Conservation (phyloP, 1,140 invertebrate species). For the Anoplophora glabripennis region DNA sequence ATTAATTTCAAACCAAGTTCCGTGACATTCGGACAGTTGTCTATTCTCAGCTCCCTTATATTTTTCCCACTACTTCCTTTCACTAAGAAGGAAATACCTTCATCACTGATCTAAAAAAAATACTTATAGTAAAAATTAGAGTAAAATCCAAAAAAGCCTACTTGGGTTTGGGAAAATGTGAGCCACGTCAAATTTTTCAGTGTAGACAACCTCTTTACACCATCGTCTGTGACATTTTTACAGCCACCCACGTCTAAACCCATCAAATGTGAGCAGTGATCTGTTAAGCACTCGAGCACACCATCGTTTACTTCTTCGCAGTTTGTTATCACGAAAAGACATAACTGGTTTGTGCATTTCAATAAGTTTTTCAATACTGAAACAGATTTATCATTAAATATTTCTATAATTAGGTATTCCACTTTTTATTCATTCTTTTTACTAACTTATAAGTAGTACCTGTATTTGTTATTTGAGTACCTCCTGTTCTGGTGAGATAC, state of each 20-base stretch:
- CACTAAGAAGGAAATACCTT: constrained; percentile 27
- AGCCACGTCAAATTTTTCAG: constrained; percentile 14
- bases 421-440: too few relatives aligned
- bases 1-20: constrained; percentile 25
- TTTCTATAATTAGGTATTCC: too few relatives aligned
- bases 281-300: constrained; percentile 19
- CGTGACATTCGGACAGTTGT: constrained; percentile 31
- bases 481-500: constrained; percentile 16
- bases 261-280: constrained; percentile 11
- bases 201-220: constrained; percentile 11
- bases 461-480: constrained; percentile 10
- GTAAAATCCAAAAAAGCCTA: background rate
- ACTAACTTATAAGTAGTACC: background rate
- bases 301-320: constrained; percentile 18
- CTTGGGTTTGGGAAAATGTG: constrained; percentile 13
- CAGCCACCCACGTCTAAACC: constrained; percentile 19
- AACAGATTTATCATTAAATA: too few relatives aligned
- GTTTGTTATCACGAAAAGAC: constrained; percentile 12
- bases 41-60: constrained; percentile 32
- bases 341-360: constrained; percentile 10
- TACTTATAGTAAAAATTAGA: too few relatives aligned
- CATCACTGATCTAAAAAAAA: constrained; percentile 29
- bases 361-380: constrained; percentile 19
- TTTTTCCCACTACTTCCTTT: constrained; percentile 26
- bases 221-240: constrained; percentile 18